Conservation (phyloP, 1,140 invertebrate species). For the Hycleus cichorii region DNA sequence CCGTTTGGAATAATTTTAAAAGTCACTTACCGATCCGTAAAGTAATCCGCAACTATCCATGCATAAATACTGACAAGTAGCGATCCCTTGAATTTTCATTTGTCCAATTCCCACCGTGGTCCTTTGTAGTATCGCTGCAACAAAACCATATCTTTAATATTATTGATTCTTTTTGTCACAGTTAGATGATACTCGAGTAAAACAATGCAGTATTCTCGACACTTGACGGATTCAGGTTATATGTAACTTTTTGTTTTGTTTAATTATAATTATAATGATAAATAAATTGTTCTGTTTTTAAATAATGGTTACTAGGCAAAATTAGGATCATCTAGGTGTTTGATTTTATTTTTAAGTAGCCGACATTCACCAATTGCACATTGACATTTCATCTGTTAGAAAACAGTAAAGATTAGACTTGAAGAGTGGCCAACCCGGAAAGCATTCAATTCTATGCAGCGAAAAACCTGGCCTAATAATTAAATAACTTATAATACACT, state of each 20-base stretch:
- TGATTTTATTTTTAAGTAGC: too few relatives aligned
- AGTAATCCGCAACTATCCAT: constrained; percentile 76
- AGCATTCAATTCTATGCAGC: constrained; percentile 1
- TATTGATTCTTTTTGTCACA: too few relatives aligned
- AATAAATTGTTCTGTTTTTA: too few relatives aligned
- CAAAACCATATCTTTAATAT: constrained; percentile 7
- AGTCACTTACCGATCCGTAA: constrained; percentile 72
- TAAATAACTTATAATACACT: too few relatives aligned
- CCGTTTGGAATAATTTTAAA: background rate
- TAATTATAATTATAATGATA: too few relatives aligned
- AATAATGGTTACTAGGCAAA: too few relatives aligned
- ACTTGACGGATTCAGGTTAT: too few relatives aligned
- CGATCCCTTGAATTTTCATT: constrained; percentile 74
- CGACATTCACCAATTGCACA: background rate
- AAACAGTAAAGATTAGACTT: constrained; percentile 12
- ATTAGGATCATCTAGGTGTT: too few relatives aligned
- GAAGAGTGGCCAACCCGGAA: constrained; percentile 14
- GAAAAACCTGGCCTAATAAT: too few relatives aligned
- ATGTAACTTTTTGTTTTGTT: too few relatives aligned
- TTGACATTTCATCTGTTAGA: constrained; percentile 8
- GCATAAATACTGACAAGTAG: constrained; percentile 75
- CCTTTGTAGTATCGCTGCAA: constrained; percentile 77
- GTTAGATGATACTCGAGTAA: too few relatives aligned
- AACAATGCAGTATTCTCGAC: too few relatives aligned
- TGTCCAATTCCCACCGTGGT: constrained; percentile 66